Evolutionary conservation across 2,113 vertebrate genomes (phyloP).

Genomic region (Pheucticus melanocephalus): DNA sequence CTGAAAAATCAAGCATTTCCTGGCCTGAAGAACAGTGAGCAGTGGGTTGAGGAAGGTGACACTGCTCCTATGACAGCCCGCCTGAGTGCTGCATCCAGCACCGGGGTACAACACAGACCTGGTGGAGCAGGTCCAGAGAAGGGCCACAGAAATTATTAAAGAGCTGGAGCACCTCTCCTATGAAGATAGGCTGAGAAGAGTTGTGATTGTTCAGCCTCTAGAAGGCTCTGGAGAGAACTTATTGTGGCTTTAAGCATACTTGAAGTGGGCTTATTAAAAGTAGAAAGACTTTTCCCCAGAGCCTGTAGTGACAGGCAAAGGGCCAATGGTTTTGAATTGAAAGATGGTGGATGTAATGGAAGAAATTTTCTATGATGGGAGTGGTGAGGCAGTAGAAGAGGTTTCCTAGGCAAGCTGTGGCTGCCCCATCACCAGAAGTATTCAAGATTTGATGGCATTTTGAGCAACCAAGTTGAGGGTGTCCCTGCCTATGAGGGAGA

Average conservation of each 20-base stretch:
- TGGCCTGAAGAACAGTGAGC: neutral
- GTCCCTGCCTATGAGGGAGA: neutral
- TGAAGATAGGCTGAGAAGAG: neutral
- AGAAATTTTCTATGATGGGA: neutral
- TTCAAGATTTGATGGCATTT: neutral
- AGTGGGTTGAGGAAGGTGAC: neutral
- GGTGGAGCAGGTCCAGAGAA: neutral
- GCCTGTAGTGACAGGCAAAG: neutral
- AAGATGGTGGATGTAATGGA: neutral
- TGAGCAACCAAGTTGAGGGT: neutral
- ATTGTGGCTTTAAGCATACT: neutral
- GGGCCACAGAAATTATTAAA: accelerated
- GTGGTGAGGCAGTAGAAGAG: neutral
- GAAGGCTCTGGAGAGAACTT: neutral
- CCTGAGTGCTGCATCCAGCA: neutral
- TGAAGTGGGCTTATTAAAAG: neutral
- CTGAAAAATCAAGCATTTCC: neutral
- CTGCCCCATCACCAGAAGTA: neutral
- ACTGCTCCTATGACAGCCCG: accelerated
- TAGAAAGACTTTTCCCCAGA: neutral
- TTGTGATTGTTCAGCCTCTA: neutral
- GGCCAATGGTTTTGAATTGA: neutral
- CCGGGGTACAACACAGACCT: accelerated
- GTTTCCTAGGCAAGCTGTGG: neutral
- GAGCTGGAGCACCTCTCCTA: neutral